These are phyloP conservation scores for Eustalomyia histrio DNA, from an alignment of 2,888 invertebrate genomes.

Conservation along the genomic window DNA sequence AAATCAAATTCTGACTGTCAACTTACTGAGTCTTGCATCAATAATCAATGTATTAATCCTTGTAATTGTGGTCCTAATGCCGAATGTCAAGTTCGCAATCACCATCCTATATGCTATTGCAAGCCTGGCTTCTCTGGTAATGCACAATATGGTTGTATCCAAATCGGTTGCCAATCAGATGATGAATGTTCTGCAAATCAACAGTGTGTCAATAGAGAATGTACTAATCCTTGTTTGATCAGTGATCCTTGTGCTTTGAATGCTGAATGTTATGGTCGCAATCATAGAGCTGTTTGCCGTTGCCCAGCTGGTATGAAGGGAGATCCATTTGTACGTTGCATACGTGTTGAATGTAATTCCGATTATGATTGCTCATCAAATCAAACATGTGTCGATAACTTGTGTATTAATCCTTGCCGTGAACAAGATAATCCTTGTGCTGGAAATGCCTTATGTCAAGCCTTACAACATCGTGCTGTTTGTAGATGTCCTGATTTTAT, in stretches of 20 bases:
- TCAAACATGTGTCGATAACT: constrained; percentile 85
- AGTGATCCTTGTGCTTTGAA: constrained; percentile 90
- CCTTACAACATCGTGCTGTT: constrained; percentile 88
- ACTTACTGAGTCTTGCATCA: constrained; percentile 90
- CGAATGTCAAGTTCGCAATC: constrained; percentile 89
- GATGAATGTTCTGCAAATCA: constrained; percentile 89
- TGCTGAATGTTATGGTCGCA: constrained; percentile 90
- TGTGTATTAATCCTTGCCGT: constrained; percentile 89
- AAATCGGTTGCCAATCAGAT: constrained; percentile 90
- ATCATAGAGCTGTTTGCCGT: constrained; percentile 89
- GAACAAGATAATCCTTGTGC: constrained; percentile 86
- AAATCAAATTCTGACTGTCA: constrained; percentile 90
- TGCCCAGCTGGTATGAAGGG: constrained; percentile 89
- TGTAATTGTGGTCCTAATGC: constrained; percentile 92
- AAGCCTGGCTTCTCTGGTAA: constrained; percentile 91
- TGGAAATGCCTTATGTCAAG: constrained; percentile 89
- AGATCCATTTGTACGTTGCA: constrained; percentile 89
- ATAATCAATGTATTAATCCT: constrained; percentile 88
- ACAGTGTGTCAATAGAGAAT: constrained; percentile 90
- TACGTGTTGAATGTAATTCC: constrained; percentile 88
- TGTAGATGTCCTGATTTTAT: constrained; percentile 91
- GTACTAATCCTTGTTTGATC: constrained; percentile 89
- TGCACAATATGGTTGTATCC: constrained; percentile 89
- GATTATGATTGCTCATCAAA: constrained; percentile 89
- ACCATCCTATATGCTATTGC: constrained; percentile 92